These are phyloP conservation scores for Nymphalis c-album DNA, from an alignment of 2,888 invertebrate genomes.

Conservation along the genomic window DNA sequence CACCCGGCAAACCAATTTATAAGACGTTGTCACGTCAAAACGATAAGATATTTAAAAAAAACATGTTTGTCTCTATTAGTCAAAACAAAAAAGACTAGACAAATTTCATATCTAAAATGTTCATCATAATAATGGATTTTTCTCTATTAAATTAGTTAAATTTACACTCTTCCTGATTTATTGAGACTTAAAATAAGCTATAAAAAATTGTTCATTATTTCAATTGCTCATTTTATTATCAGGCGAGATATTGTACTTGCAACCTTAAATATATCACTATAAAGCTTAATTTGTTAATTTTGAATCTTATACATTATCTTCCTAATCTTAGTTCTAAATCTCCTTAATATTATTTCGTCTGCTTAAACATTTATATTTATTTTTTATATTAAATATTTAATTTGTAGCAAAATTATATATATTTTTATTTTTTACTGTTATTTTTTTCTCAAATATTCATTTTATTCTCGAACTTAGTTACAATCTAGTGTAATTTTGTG, in stretches of 20 bases:
- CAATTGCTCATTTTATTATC: background rate
- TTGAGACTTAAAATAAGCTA: background rate
- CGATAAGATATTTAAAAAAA: background rate
- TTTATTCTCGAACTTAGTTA: constrained; percentile 5
- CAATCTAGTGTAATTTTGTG: constrained; percentile 1
- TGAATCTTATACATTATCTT: background rate
- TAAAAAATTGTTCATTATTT: background rate
- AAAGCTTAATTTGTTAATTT: background rate
- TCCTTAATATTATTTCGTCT: constrained; percentile 3
- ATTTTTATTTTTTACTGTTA: background rate
- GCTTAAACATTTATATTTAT: background rate
- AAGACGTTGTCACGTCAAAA: too few species aligned
- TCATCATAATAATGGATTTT: background rate
- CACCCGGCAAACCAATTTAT: too few species aligned
- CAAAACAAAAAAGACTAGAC: background rate
- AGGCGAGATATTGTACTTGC: background rate
- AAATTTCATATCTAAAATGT: background rate
- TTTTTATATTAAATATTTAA: background rate
- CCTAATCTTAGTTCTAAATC: background rate
- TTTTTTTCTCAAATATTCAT: background rate
- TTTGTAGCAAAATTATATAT: background rate
- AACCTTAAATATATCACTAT: background rate
- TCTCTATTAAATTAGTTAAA: too few species aligned
- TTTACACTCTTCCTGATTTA: background rate
- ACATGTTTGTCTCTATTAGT: background rate